Evolutionary conservation across 2,797 vertebrate species (phyloP), one percentile per base, ranked within the genome.

Genomic region (Buceros bicornis): DNA sequence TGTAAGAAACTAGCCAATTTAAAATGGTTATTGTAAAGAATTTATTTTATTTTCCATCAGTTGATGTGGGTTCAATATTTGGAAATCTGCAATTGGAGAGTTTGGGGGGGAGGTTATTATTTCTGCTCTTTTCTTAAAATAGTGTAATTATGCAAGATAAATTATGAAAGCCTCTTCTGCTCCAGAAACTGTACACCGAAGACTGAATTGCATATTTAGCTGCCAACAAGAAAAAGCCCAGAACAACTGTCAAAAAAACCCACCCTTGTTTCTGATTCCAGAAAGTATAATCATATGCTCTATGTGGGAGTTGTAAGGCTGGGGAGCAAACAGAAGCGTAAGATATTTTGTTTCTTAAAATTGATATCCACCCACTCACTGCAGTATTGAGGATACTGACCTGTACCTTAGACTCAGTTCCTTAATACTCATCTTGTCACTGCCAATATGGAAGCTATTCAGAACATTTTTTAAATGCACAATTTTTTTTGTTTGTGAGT

Each of bases 101-200:
- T 72, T 69, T 2, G 2, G 10, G 18, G 54, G 4, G 10, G 14
- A 15, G 22, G 45, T 3, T 79, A 37, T 60, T 83, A 33, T 62
- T 94, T 93, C 62, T 84, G 18, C 8, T 57, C 26, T 85, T 88
- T 80, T 74, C 50, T 72, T 64, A 10, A 48, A 71, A n/a, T 29
- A 31, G 19, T 90, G 66, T 82, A 76, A 47, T 89, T 76, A 43
- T 69, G 29, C 26, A 83, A 88, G 50, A 51, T 10, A 72, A 74
- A 24, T 78, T 57, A 4, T 51, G 54, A 91, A 94, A 76, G 17
- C 37, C 19, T 65, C 35, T 94, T 92, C 54, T 83, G 47, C 57
- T 91, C 65, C 70, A 91, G 56, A 93, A 93, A 66, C 69, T 89
- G 31, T 43, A 82, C 69, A 69, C 66, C 80, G 64, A 67, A 81